Conservation (phyloP, 1,140 invertebrate species). For the Thereuonema tuberculata region DNA sequence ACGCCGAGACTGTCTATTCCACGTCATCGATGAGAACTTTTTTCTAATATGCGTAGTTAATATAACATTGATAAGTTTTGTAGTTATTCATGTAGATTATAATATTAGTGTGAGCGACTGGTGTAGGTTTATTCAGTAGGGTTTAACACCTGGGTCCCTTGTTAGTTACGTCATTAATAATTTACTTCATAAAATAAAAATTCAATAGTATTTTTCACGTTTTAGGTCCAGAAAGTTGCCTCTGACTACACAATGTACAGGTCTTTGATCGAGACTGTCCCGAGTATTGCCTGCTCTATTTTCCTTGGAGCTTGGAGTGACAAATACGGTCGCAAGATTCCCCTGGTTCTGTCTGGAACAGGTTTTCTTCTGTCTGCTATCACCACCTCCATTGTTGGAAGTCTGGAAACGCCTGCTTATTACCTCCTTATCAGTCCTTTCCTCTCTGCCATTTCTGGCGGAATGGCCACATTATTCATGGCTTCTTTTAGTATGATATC, state of each 20-base stretch:
- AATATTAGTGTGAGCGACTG: no score
- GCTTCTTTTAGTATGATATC: background rate
- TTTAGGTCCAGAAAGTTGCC: background rate
- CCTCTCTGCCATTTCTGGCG: background rate
- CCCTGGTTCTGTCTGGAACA: background rate
- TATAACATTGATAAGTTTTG: no score
- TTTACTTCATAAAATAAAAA: no score
- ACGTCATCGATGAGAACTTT: no score
- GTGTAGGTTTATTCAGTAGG: no score
- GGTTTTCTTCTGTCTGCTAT: background rate
- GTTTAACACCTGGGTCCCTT: no score
- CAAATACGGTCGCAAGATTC: background rate
- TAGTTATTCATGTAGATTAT: no score
- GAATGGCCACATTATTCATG: background rate
- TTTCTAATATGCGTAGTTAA: no score
- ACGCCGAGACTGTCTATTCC: no score
- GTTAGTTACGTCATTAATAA: no score
- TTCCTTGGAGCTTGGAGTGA: background rate
- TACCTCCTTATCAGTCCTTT: background rate
- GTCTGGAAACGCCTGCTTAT: background rate
- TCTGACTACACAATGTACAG: background rate
- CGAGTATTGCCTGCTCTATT: background rate
- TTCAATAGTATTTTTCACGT: no score
- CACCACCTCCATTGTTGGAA: background rate
- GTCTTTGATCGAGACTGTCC: background rate